A percentile compares a stretch with the other conserved stretches of the same genome.
phyloP scores from a whole-genome alignment of 2,888 invertebrate species.

The Chironomus riparius region DNA sequence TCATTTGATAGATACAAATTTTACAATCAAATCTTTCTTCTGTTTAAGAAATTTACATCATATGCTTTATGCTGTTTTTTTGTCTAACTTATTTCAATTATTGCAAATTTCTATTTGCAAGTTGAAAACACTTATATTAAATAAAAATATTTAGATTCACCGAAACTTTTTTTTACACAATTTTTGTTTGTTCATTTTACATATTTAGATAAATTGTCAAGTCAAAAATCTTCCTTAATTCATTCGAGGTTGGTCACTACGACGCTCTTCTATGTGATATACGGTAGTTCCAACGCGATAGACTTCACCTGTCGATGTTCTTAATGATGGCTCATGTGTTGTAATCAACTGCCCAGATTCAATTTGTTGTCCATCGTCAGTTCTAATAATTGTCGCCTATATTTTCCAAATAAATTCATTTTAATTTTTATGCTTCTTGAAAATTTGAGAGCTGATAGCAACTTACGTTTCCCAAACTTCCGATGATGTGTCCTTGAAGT shows the following conservation, averaged over 20 bases:
- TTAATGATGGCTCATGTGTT: conserved; percentile 31
- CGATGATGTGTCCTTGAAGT: conserved; percentile 40
- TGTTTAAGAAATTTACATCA: neutral
- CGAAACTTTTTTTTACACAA: neutral
- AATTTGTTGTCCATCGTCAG: conserved; percentile 40
- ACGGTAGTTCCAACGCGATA: conserved; percentile 31
- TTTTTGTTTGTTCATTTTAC: neutral
- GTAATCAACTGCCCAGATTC: conserved; percentile 30
- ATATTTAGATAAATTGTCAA: neutral
- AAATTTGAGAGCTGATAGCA: neutral
- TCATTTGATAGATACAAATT: too few relatives aligned
- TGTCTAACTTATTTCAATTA: neutral
- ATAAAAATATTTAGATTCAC: neutral
- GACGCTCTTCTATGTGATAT: conserved; percentile 31
- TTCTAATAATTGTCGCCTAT: conserved; percentile 44
- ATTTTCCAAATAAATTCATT: conserved; percentile 30
- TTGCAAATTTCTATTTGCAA: neutral
- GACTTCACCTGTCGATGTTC: conserved; percentile 30
- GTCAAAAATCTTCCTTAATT: neutral
- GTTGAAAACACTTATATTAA: neutral
- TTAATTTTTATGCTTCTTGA: neutral
- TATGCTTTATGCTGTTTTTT: neutral
- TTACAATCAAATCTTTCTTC: too few relatives aligned
- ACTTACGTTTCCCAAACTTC: conserved; percentile 40
- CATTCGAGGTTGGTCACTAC: conserved; percentile 15